Conservation (phyloP, 2,797 vertebrate genomes). For the Merluccius polli region DNA sequence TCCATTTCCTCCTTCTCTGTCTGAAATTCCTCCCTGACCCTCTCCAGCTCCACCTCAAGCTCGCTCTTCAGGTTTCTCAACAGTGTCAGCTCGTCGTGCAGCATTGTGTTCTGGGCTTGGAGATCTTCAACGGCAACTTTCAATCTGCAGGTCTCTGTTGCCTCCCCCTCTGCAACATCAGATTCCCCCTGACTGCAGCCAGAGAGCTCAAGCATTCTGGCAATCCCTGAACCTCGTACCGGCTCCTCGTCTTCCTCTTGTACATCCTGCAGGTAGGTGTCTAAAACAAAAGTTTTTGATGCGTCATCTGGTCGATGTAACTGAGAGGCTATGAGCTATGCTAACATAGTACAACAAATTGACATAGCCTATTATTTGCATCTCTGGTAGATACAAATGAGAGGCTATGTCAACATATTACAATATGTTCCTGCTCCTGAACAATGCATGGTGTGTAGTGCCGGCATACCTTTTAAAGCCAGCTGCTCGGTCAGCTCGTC, state of each 20-base stretch:
- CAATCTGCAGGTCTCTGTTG: slow-evolving; percentile 69
- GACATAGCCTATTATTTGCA: too few relatives aligned
- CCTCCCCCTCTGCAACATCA: slow-evolving; percentile 44
- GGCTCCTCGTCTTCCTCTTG: slow-evolving; percentile 71
- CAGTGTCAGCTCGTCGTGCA: slow-evolving; percentile 89
- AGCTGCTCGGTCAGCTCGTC: slow-evolving; percentile 74
- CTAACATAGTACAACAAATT: neutral
- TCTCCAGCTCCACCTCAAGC: slow-evolving; percentile 84
- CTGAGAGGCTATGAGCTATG: neutral
- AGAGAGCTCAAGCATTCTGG: slow-evolving; percentile 61
- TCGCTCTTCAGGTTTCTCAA: slow-evolving; percentile 87
- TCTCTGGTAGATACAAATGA: neutral
- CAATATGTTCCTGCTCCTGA: neutral
- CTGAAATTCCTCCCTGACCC: slow-evolving; percentile 83
- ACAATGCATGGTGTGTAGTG: neutral
- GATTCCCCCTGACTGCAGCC: slow-evolving; percentile 45
- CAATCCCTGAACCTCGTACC: slow-evolving; percentile 50
- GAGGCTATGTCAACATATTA: neutral
- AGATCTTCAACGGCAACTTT: slow-evolving; percentile 78
- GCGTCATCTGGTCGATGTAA: neutral
- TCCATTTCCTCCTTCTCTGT: slow-evolving; percentile 91
- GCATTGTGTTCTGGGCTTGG: slow-evolving; percentile 84
- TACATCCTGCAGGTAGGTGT: slow-evolving; percentile 74
- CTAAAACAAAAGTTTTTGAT: slow-evolving; percentile 28
- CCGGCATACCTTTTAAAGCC: slow-evolving; percentile 68